Percentiles rank a stretch among this genome's conserved stretches.
phyloP scores from a whole-genome alignment of 1,140 invertebrate species.

The Drosophila lacteicornis region DNA sequence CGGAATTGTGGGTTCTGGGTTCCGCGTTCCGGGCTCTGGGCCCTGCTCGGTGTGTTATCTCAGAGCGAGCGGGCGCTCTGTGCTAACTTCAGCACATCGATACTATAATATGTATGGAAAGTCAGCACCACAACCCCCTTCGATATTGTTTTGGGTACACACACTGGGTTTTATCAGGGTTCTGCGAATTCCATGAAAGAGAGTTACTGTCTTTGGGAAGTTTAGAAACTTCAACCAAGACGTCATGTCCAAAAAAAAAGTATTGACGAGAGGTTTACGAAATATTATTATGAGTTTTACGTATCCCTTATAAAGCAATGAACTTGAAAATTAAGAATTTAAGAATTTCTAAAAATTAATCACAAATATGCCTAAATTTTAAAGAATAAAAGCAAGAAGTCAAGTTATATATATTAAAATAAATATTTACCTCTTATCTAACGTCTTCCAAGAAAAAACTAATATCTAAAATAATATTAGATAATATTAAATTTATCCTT shows the following conservation, averaged over 20 bases:
- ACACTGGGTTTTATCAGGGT: conserved; percentile 33
- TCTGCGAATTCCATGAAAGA: conserved; percentile 46
- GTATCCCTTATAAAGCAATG: neutral
- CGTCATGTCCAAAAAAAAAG: neutral
- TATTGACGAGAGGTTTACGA: neutral
- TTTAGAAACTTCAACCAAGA: neutral
- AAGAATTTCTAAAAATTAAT: neutral
- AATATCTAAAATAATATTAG: no score
- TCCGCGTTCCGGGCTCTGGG: neutral
- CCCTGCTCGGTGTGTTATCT: conserved; percentile 48
- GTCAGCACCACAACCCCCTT: neutral
- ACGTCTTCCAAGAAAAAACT: no score
- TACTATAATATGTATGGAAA: conserved; percentile 17
- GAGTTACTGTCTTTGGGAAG: conserved; percentile 32
- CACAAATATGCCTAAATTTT: neutral
- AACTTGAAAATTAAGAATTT: no score
- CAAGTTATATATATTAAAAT: neutral
- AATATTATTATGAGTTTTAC: neutral
- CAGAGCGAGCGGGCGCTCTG: conserved; percentile 38
- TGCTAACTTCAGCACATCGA: conserved; percentile 54
- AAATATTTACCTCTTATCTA: no score
- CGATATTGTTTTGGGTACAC: conserved; percentile 4
- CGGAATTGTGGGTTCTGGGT: neutral
- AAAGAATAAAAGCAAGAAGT: neutral
- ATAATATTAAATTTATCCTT: no score